Conservation (phyloP, 2,797 vertebrate species). For the Spondyliosoma cantharus region DNA sequence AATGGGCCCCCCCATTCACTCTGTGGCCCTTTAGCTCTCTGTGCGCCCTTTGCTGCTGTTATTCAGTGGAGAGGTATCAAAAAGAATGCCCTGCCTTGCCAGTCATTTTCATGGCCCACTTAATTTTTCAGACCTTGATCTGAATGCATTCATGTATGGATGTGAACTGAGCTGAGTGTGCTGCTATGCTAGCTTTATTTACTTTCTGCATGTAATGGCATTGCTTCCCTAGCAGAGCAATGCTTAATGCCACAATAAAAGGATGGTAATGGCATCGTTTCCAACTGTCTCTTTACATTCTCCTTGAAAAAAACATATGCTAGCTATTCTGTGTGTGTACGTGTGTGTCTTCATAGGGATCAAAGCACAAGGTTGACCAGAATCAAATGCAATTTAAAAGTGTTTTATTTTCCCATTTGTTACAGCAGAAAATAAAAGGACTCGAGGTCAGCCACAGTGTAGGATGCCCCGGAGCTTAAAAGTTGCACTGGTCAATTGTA, state of each 20-base stretch:
- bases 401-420: conserved; percentile 64
- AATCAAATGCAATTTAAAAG: conserved; percentile 61
- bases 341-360: conserved; percentile 12
- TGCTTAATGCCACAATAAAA: conserved; percentile 56
- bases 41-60: conserved; percentile 15
- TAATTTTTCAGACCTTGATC: conserved; percentile 49
- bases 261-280: conserved; percentile 58
- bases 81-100: conserved; percentile 53
- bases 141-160: conserved; percentile 36
- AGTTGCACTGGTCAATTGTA: conserved; percentile 70
- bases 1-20: conserved; percentile 38
- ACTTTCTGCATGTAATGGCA: conserved; percentile 47
- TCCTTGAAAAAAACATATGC: conserved; percentile 41
- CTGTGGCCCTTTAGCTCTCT: conserved; percentile 40
- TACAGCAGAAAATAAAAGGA: conserved; percentile 59
- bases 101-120: conserved; percentile 70
- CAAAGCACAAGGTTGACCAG: conserved; percentile 41
- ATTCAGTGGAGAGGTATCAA: conserved; percentile 48
- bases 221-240: conserved; percentile 31
- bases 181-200: conserved; percentile 53
- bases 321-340: conserved; percentile 14
- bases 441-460: conserved; percentile 30
- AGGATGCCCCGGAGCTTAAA: conserved; percentile 39
- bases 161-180: conserved; percentile 25
- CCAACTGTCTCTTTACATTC: conserved; percentile 57